A percentile compares a stretch with the other conserved stretches of the same genome.
Evolutionary conservation across 2,888 invertebrate species (phyloP).

Genomic region (Leptopterna dolabrata): DNA sequence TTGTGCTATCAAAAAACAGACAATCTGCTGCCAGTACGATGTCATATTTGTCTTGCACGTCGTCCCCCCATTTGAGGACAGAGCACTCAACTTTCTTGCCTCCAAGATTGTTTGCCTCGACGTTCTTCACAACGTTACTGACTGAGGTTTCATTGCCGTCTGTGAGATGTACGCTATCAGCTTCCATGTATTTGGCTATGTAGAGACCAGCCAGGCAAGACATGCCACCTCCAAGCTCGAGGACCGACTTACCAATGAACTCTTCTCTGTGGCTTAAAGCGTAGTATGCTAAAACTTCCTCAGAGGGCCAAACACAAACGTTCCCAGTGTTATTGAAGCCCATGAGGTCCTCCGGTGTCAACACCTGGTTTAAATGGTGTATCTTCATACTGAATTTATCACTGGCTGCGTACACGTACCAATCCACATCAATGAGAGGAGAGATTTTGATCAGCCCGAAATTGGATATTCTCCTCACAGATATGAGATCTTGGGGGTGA

Average conservation of each 20-base stretch:
- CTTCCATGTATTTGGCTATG: conserved; percentile 75
- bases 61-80: conserved; percentile 71
- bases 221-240: conserved; percentile 88
- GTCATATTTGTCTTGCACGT: conserved; percentile 71
- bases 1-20: conserved; percentile 80
- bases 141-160: conserved; percentile 84
- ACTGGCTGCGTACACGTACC: conserved; percentile 66
- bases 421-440: conserved; percentile 67
- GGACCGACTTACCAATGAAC: conserved; percentile 76
- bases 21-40: conserved; percentile 83
- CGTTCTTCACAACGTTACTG: conserved; percentile 76
- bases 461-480: conserved; percentile 67
- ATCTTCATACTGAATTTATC: conserved; percentile 69
- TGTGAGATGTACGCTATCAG: conserved; percentile 76
- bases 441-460: conserved; percentile 66
- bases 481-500: conserved; percentile 62
- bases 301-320: conserved; percentile 84
- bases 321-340: conserved; percentile 88
- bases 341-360: conserved; percentile 78
- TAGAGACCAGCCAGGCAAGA: conserved; percentile 83
- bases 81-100: conserved; percentile 66
- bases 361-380: conserved; percentile 72
- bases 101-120: conserved; percentile 74
- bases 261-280: conserved; percentile 74
- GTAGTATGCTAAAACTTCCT: conserved; percentile 79